These are phyloP conservation scores for Corticium candelabrum DNA, from an alignment of 37 sponge, comb jelly and placozoan genomes.

Conservation along the genomic window DNA sequence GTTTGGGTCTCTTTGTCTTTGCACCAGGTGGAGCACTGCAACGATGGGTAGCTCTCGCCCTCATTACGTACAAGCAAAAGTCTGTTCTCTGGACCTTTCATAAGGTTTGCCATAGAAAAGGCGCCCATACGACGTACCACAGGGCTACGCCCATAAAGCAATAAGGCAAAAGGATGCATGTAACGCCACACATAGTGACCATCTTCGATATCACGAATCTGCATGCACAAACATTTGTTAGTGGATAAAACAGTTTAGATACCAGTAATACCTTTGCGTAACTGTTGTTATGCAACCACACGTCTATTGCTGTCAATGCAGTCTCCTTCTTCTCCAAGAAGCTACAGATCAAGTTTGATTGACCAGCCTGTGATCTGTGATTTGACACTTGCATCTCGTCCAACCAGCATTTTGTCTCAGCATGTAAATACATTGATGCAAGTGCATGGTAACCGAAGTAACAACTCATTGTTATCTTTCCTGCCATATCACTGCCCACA, in stretches of 20 bases:
- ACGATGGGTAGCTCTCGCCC: neutral
- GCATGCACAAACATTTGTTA: too few relatives aligned
- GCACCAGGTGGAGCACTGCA: neutral
- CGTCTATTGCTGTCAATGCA: too few relatives aligned
- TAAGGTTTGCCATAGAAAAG: neutral
- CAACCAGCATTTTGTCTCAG: neutral
- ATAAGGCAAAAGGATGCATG: neutral
- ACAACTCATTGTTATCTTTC: neutral
- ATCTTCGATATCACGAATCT: neutral
- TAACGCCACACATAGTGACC: neutral
- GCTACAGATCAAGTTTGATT: too few relatives aligned
- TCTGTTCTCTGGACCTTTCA: neutral
- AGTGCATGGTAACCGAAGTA: neutral
- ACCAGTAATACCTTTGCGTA: neutral
- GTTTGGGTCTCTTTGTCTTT: neutral
- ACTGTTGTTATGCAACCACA: neutral
- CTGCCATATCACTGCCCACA: neutral
- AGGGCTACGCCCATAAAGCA: neutral
- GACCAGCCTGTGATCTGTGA: neutral
- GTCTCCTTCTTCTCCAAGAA: too few relatives aligned
- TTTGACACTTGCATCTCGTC: neutral
- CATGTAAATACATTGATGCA: neutral
- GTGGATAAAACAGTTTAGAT: neutral
- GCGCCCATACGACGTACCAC: constrained; percentile 3
- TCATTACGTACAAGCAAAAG: neutral